Evolutionary conservation across 1,140 invertebrate species (phyloP).

Genomic region (Diabrotica undecimpunctata): DNA sequence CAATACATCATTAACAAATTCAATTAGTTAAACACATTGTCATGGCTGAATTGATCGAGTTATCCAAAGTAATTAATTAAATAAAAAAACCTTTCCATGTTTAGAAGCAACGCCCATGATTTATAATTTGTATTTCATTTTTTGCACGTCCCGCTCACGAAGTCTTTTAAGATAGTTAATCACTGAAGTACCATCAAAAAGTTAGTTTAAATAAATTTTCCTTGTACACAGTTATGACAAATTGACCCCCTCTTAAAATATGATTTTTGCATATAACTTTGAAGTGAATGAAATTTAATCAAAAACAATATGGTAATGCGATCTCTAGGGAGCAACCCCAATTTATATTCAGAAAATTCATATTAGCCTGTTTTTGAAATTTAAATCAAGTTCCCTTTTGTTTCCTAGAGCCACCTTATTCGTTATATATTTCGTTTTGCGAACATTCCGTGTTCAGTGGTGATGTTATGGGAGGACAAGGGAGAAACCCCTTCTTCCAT

Average conservation of each 20-base stretch:
- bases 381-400: conserved; percentile 2
- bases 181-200: background rate
- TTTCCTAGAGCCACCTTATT: conserved; percentile 2
- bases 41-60: no score
- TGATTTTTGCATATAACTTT: conserved; percentile 3
- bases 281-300: conserved; percentile 2
- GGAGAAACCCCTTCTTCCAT: background rate
- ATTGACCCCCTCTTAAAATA: conserved; percentile 1
- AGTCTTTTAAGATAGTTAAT: background rate
- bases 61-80: no score
- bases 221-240: background rate
- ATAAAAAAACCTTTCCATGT: no score
- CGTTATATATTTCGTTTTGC: conserved; percentile 2
- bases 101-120: no score
- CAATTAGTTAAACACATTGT: no score
- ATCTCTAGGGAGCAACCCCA: conserved; percentile 1
- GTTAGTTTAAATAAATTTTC: background rate
- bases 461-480: background rate
- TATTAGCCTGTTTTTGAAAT: background rate
- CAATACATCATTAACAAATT: no score
- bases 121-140: no score
- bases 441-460: background rate
- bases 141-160: no score
- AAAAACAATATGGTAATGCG: background rate
- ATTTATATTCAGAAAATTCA: conserved; percentile 3